phyloP scores from a whole-genome alignment of 1,140 invertebrate species.

The Plodia interpunctella region DNA sequence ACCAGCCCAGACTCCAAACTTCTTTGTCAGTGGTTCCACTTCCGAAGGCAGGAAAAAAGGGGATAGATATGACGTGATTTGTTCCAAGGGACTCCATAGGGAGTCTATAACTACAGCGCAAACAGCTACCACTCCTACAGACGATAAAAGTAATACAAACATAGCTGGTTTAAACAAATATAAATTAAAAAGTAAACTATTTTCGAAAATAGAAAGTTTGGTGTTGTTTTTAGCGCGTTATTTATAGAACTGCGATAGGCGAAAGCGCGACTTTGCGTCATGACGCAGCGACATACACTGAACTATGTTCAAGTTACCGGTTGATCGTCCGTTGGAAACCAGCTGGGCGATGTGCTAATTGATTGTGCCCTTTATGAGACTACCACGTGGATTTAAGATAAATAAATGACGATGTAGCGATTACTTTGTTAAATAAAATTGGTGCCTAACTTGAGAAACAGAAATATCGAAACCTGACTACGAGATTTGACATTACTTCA shows the following conservation, averaged over 20 bases:
- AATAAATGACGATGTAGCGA: not conserved
- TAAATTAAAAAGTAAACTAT: constrained; percentile 12
- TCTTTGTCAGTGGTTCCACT: constrained; percentile 73
- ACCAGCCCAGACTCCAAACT: constrained; percentile 79
- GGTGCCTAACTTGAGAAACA: too few relatives aligned
- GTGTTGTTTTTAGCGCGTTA: not conserved
- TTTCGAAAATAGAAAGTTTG: constrained; percentile 20
- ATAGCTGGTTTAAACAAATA: constrained; percentile 18
- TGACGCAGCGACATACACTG: constrained; percentile 22
- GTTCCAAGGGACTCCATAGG: constrained; percentile 71
- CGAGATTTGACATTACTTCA: too few relatives aligned
- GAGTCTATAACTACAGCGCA: constrained; percentile 67
- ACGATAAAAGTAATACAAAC: constrained; percentile 46
- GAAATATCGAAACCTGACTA: too few relatives aligned
- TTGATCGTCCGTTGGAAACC: constrained; percentile 4
- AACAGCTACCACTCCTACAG: constrained; percentile 63
- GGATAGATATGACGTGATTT: constrained; percentile 72
- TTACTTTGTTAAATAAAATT: too few relatives aligned
- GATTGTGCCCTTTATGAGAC: not conserved
- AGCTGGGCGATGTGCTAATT: not conserved
- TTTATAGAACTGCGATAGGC: not conserved
- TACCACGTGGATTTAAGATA: not conserved
- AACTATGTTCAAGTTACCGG: constrained; percentile 4
- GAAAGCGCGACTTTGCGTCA: constrained; percentile 20
- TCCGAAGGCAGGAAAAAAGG: constrained; percentile 78